A percentile compares a stretch with the other conserved stretches of the same genome.
Evolutionary conservation across 1,140 invertebrate species (phyloP).

Genomic region (Thereuonema tuberculata): DNA sequence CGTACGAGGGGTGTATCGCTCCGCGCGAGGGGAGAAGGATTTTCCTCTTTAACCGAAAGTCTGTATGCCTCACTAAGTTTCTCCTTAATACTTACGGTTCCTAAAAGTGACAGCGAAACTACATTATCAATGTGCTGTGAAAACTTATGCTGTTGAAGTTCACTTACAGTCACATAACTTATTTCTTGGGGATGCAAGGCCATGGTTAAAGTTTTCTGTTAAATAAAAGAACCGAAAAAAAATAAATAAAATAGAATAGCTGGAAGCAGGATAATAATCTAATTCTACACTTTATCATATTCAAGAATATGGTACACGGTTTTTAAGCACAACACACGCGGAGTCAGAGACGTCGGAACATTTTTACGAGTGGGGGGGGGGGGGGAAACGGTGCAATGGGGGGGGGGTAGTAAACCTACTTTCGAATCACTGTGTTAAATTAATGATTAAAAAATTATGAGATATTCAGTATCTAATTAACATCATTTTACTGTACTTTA

Average conservation of each 20-base stretch:
- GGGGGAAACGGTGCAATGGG: too few species aligned
- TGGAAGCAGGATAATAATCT: background rate
- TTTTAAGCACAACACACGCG: background rate
- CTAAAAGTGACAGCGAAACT: conserved; percentile 6
- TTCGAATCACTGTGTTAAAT: too few species aligned
- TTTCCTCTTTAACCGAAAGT: conserved; percentile 5
- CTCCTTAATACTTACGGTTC: conserved; percentile 13
- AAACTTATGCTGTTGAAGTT: background rate
- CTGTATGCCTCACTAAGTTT: conserved; percentile 13
- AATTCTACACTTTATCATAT: background rate
- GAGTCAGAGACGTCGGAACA: background rate
- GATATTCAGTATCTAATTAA: too few species aligned
- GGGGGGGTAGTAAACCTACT: too few species aligned
- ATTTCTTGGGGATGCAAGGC: background rate
- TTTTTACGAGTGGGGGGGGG: too few species aligned
- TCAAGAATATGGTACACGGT: background rate
- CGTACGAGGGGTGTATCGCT: too few species aligned
- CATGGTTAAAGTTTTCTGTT: background rate
- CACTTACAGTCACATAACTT: background rate
- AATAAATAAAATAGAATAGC: background rate
- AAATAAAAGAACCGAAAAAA: background rate
- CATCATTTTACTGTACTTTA: too few species aligned
- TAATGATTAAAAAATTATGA: too few species aligned
- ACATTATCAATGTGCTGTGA: conserved; percentile 11
- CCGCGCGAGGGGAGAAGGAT: too few species aligned